These are phyloP conservation scores for Branchellion lobata DNA, from an alignment of 2,888 invertebrate genomes.

Conservation along the genomic window DNA sequence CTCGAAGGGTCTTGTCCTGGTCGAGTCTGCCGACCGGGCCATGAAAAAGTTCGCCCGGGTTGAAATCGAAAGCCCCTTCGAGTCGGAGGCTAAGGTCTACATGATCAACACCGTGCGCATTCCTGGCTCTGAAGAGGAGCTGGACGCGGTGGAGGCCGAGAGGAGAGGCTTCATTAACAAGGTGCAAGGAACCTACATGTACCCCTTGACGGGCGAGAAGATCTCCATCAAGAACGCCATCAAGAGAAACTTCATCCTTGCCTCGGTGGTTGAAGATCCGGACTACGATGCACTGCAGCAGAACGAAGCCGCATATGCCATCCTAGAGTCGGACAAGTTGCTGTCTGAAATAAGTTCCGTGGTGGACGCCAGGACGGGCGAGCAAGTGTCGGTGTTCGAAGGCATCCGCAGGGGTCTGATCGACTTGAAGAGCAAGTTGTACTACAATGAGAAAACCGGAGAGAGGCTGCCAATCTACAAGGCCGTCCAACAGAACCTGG, in stretches of 20 bases:
- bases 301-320: conserved; percentile 55
- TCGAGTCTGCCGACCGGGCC: conserved; percentile 53
- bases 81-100: conserved; percentile 49
- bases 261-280: conserved; percentile 51
- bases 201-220: conserved; percentile 71
- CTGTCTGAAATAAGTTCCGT: conserved; percentile 58
- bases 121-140: conserved; percentile 48
- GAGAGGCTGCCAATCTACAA: conserved; percentile 71
- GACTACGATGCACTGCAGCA: conserved; percentile 51
- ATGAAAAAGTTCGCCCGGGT: conserved; percentile 48
- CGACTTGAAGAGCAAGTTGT: conserved; percentile 67
- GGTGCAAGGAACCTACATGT: conserved; percentile 67
- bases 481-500: conserved; percentile 62
- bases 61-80: conserved; percentile 47
- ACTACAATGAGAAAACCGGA: conserved; percentile 60
- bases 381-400: conserved; percentile 85
- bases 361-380: conserved; percentile 69
- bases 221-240: conserved; percentile 65
- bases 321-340: conserved; percentile 49
- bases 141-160: conserved; percentile 52
- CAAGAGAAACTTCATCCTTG: conserved; percentile 48
- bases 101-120: conserved; percentile 50
- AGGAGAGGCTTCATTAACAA: conserved; percentile 53
- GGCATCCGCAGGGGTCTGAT: conserved; percentile 86
- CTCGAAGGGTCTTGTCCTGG: conserved; percentile 72